A percentile compares a stretch with the other conserved stretches of the same genome.
phyloP scores from a whole-genome alignment of 2,888 invertebrate genomes.

The Zonitis immaculata region DNA sequence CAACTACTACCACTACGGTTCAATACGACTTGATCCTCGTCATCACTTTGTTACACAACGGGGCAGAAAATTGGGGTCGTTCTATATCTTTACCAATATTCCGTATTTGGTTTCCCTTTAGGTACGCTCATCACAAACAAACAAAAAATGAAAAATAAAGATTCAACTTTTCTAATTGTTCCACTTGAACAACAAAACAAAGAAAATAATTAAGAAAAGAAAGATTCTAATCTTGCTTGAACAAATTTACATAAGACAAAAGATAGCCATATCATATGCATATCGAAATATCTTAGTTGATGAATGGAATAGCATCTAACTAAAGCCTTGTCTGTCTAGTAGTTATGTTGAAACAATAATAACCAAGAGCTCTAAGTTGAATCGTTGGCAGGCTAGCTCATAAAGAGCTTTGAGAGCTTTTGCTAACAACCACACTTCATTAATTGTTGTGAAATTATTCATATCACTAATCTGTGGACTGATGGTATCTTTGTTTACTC shows the following conservation, averaged over 20 bases:
- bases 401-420: slow-evolving; percentile 43
- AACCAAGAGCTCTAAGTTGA: slow-evolving; percentile 35
- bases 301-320: slow-evolving; percentile 36
- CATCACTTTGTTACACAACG: slow-evolving; percentile 45
- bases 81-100: slow-evolving; percentile 9
- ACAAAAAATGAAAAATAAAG: too few relatives aligned
- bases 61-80: slow-evolving; percentile 40
- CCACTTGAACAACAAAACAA: too few relatives aligned
- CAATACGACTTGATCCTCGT: slow-evolving; percentile 35
- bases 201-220: slow-evolving; percentile 12
- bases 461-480: slow-evolving; percentile 47
- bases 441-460: slow-evolving; percentile 47
- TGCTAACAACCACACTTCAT: slow-evolving; percentile 43
- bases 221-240: slow-evolving; percentile 42
- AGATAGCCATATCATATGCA: slow-evolving; percentile 41
- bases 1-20: slow-evolving; percentile 3
- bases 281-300: slow-evolving; percentile 37
- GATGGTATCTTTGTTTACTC: slow-evolving; percentile 44
- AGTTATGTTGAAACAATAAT: slow-evolving; percentile 39
- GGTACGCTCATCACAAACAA: slow-evolving; percentile 2
- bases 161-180: too few relatives aligned
- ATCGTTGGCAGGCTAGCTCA: slow-evolving; percentile 37
- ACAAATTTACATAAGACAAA: slow-evolving; percentile 43
- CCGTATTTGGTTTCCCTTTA: slow-evolving; percentile 17
- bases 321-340: neutral